A percentile compares a stretch with the other conserved stretches of the same genome.
phyloP scores from a whole-genome alignment of 2,888 invertebrate species.

The Eupithecia subumbrata region DNA sequence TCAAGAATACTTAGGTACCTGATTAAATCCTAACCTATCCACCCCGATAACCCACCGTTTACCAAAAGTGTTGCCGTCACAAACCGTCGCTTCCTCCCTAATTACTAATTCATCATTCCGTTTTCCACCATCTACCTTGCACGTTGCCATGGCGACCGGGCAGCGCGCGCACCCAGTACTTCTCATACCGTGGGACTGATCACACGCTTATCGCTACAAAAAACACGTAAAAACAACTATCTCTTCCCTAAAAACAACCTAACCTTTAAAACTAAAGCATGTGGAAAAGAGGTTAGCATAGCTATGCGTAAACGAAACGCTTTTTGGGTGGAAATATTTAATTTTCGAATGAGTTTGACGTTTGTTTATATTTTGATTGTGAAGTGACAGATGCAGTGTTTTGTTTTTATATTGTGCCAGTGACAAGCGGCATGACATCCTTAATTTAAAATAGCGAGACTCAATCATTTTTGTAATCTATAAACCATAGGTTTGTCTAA shows the following conservation, averaged over 20 bases:
- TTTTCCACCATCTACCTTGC: constrained; percentile 28
- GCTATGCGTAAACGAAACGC: not conserved
- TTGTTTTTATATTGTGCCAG: constrained; percentile 6
- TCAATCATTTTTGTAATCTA: not conserved
- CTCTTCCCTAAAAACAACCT: constrained; percentile 10
- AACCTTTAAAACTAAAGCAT: constrained; percentile 4
- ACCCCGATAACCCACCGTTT: constrained; percentile 7
- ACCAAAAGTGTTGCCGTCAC: constrained; percentile 11
- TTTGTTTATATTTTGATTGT: constrained; percentile 4
- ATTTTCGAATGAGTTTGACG: not conserved
- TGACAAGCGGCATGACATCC: not conserved
- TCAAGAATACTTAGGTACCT: not conserved
- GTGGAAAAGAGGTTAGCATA: not conserved
- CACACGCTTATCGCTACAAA: constrained; percentile 60
- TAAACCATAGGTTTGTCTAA: not conserved
- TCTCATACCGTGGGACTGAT: constrained; percentile 53
- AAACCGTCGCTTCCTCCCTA: constrained; percentile 12
- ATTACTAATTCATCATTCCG: constrained; percentile 28
- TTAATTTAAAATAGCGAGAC: not conserved
- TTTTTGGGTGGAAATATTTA: not conserved
- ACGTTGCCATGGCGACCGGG: constrained; percentile 66
- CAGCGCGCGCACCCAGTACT: constrained; percentile 80
- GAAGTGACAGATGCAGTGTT: constrained; percentile 5
- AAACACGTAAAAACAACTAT: constrained; percentile 41
- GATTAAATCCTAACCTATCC: not conserved